These are phyloP conservation scores for Lepisosteus oculatus DNA, from an alignment of 2,113 vertebrate species.

Conservation along the genomic window DNA sequence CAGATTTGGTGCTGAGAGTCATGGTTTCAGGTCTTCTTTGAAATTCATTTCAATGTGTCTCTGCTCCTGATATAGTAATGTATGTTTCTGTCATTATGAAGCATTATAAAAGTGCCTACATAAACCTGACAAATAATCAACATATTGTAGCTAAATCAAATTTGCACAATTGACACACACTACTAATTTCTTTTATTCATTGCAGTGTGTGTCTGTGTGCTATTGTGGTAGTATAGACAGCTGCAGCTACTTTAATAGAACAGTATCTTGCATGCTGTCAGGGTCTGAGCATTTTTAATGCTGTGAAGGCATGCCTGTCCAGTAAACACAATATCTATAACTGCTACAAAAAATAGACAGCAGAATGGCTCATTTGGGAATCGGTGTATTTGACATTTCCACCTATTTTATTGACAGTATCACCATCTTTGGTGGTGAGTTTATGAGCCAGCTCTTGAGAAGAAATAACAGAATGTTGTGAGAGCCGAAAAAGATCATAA, in stretches of 20 bases:
- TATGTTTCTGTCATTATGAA: too few relatives aligned
- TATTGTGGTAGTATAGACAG: background rate
- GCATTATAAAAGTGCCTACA: too few relatives aligned
- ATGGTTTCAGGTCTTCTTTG: too few relatives aligned
- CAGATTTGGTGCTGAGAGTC: too few relatives aligned
- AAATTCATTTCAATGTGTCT: too few relatives aligned
- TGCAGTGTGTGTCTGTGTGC: too few relatives aligned
- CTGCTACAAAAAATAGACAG: background rate
- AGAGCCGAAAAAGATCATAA: background rate
- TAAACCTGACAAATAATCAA: too few relatives aligned
- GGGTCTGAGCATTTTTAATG: background rate
- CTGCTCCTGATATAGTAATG: too few relatives aligned
- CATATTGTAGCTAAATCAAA: too few relatives aligned
- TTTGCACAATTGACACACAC: too few relatives aligned
- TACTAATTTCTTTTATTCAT: too few relatives aligned
- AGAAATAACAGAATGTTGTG: background rate
- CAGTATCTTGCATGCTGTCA: background rate
- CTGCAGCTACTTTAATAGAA: background rate
- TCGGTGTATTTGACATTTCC: background rate
- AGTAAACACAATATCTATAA: background rate
- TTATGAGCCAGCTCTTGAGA: background rate
- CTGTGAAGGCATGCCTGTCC: background rate
- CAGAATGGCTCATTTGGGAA: background rate
- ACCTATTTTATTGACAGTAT: background rate
- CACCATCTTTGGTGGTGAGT: background rate